These are phyloP conservation scores for Diorhabda sublineata DNA, from an alignment of 1,140 invertebrate species.

Conservation along the genomic window DNA sequence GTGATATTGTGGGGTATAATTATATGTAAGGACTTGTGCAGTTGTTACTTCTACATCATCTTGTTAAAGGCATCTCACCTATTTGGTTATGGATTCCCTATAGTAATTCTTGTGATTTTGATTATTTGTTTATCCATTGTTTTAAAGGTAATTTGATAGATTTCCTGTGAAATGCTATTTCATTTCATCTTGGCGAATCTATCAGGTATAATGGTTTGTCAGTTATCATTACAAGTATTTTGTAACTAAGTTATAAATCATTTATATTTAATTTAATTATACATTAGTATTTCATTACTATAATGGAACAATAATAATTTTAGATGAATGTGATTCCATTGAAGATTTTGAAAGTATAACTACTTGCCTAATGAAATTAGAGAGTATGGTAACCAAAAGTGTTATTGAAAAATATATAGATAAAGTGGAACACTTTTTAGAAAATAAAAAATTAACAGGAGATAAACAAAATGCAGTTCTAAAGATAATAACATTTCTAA, in stretches of 20 bases:
- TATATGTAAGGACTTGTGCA: too few species aligned
- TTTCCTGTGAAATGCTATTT: neutral
- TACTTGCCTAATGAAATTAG: constrained; percentile 35
- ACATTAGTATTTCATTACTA: too few species aligned
- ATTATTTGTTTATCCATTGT: neutral
- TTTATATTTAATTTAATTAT: too few species aligned
- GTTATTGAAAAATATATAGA: constrained; percentile 30
- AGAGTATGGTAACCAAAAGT: constrained; percentile 32
- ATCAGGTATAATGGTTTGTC: constrained; percentile 16
- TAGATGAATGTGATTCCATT: constrained; percentile 30
- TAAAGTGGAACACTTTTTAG: constrained; percentile 32
- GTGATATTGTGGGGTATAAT: too few species aligned
- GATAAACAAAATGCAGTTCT: constrained; percentile 30
- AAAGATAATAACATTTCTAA: constrained; percentile 36
- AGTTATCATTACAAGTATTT: too few species aligned
- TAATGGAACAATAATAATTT: constrained; percentile 13
- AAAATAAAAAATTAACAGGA: constrained; percentile 23
- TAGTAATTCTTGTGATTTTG: too few species aligned
- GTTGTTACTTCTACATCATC: too few species aligned
- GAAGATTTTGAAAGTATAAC: constrained; percentile 33
- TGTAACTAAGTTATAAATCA: too few species aligned
- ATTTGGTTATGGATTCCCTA: too few species aligned
- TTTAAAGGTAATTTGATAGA: too few species aligned
- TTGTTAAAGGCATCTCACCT: too few species aligned
- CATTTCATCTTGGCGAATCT: neutral